phyloP scores from a whole-genome alignment of 2,797 vertebrate species.

The Anguilla megastoma region DNA sequence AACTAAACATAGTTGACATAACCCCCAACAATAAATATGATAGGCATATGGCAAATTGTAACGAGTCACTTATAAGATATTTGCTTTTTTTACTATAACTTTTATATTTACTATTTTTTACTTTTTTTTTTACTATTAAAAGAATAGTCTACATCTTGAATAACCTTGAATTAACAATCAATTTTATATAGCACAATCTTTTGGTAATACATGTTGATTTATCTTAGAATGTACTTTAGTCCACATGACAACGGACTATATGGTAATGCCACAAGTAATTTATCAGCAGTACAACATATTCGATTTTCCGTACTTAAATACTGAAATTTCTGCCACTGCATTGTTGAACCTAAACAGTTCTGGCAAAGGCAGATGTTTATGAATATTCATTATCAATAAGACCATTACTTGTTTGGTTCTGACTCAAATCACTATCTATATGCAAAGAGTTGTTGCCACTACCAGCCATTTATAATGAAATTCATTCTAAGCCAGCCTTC shows the following conservation, averaged over 20 bases:
- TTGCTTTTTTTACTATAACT: neutral
- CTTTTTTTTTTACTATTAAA: neutral
- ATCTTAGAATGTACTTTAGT: neutral
- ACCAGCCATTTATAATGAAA: constrained; percentile 14
- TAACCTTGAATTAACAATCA: neutral
- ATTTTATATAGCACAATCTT: neutral
- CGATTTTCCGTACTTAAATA: neutral
- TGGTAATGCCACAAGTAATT: constrained; percentile 4
- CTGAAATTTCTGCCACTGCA: neutral
- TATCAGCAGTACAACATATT: neutral
- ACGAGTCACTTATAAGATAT: neutral
- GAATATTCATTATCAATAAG: constrained; percentile 17
- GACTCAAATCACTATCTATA: constrained; percentile 16
- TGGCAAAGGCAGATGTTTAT: constrained; percentile 17
- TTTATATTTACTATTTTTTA: no score
- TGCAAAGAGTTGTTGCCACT: constrained; percentile 6
- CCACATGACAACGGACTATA: neutral
- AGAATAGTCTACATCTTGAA: neutral
- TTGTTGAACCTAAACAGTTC: constrained; percentile 12
- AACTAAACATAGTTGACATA: neutral
- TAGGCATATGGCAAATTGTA: no score
- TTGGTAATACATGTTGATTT: neutral
- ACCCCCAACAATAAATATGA: neutral
- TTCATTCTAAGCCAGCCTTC: neutral
- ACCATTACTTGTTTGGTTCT: constrained; percentile 17